Percentiles rank a stretch among this genome's conserved stretches.
These are phyloP conservation scores for Leptestheria dahalacensis DNA, from an alignment of 1,140 invertebrate species.

Conservation along the genomic window DNA sequence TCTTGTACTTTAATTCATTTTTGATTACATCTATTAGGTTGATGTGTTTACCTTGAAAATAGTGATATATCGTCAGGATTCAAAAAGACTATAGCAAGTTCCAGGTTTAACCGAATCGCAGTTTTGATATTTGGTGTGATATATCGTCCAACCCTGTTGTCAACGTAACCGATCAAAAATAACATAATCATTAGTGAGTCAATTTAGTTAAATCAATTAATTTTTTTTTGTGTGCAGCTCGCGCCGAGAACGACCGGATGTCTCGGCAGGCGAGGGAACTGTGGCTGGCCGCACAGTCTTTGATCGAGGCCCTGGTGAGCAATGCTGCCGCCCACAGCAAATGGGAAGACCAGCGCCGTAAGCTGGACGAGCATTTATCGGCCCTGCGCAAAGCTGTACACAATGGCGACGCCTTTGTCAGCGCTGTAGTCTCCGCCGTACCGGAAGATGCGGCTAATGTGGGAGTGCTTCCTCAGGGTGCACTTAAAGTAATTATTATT, in stretches of 20 bases:
- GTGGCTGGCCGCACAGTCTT: constrained; percentile 79
- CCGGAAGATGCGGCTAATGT: neutral
- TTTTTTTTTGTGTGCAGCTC: constrained; percentile 38
- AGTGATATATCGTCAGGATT: no score
- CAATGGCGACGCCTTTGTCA: constrained; percentile 1
- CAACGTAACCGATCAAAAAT: no score
- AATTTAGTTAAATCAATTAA: no score
- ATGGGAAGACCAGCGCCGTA: constrained; percentile 42
- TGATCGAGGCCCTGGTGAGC: constrained; percentile 57
- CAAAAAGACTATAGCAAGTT: no score
- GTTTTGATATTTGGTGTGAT: constrained; percentile 26
- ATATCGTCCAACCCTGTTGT: no score
- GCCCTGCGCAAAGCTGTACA: constrained; percentile 46
- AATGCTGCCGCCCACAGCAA: constrained; percentile 28
- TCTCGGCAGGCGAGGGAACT: constrained; percentile 67
- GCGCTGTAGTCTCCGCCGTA: neutral
- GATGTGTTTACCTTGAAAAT: no score
- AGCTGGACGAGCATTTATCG: constrained; percentile 55
- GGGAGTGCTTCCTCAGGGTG: constrained; percentile 6
- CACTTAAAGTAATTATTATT: constrained; percentile 12
- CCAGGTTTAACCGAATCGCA: no score
- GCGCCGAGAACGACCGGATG: constrained; percentile 59
- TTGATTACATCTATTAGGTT: no score
- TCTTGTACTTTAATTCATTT: no score
- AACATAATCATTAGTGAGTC: no score